Evolutionary conservation across 92 coral and sea anemone genomes (phyloP).

Genomic region (Epizoanthus stellaris): DNA sequence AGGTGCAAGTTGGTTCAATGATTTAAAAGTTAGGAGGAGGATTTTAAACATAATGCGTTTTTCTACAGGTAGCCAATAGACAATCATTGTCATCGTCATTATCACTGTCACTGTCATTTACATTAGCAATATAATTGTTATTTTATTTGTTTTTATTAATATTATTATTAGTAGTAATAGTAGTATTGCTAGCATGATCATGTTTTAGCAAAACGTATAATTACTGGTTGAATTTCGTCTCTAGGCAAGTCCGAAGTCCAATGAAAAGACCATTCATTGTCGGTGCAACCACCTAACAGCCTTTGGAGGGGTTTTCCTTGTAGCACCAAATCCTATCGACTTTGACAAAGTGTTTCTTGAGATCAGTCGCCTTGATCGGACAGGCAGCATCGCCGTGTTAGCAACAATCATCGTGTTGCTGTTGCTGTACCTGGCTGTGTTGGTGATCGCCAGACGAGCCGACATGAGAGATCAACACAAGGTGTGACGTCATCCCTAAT

Average conservation of each 20-base stretch:
- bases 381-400: conserved; percentile 75
- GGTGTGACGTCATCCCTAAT: conserved; percentile 47
- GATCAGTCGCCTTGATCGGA: conserved; percentile 60
- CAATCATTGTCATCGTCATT: too few species aligned
- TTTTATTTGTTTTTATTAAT: too few species aligned
- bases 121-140: too few species aligned
- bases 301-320: conserved; percentile 80
- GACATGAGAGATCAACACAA: conserved; percentile 66
- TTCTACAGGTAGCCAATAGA: too few species aligned
- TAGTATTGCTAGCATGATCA: too few species aligned
- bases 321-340: conserved; percentile 81
- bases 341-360: conserved; percentile 71
- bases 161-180: too few species aligned
- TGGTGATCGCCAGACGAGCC: conserved; percentile 71
- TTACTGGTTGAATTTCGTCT: not conserved
- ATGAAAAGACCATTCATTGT: conserved; percentile 58
- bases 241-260: conserved; percentile 74
- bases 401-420: conserved; percentile 57
- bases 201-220: too few species aligned
- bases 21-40: too few species aligned
- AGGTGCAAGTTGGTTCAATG: too few species aligned
- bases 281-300: conserved; percentile 83
- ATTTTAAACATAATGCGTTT: too few species aligned
- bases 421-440: conserved; percentile 58
- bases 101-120: too few species aligned